Conservation (phyloP, 2,113 vertebrate genomes). For the Microtus ochrogaster region DNA sequence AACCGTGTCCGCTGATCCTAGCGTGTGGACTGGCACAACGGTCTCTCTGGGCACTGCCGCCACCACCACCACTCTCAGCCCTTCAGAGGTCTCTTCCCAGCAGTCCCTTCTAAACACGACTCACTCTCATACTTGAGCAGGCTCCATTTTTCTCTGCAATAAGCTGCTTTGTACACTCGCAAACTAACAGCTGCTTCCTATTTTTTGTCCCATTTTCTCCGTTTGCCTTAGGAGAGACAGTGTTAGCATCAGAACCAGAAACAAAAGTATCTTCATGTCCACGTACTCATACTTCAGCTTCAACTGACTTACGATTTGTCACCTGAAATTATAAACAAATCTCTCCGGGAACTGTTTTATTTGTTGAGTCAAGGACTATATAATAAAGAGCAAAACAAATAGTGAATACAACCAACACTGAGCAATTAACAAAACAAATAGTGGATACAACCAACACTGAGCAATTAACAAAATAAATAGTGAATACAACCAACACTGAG, state of each 20-base stretch:
- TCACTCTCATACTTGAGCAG: not conserved
- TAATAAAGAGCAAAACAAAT: not conserved
- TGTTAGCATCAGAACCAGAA: not conserved
- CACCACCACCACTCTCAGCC: not conserved
- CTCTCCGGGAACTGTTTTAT: not conserved
- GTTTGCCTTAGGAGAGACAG: not conserved
- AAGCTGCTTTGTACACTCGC: not conserved
- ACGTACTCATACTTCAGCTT: not conserved
- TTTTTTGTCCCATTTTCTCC: not conserved
- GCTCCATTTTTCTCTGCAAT: not conserved
- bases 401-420: not conserved
- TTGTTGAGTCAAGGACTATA: not conserved
- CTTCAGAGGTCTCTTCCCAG: not conserved
- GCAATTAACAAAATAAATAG: not conserved
- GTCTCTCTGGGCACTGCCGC: not conserved
- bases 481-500: too few relatives aligned
- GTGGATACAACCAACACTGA: too few relatives aligned
- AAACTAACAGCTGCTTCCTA: not conserved
- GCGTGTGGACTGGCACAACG: not conserved
- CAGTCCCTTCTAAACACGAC: not conserved
- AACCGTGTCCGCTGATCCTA: not conserved
- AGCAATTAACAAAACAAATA: not conserved
- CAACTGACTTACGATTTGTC: not conserved
- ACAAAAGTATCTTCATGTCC: not conserved
- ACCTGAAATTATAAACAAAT: not conserved